Evolutionary conservation across 2,797 vertebrate genomes (phyloP), one percentile per base, ranked within the genome.

Genomic region (Acanthurus lineatus): DNA sequence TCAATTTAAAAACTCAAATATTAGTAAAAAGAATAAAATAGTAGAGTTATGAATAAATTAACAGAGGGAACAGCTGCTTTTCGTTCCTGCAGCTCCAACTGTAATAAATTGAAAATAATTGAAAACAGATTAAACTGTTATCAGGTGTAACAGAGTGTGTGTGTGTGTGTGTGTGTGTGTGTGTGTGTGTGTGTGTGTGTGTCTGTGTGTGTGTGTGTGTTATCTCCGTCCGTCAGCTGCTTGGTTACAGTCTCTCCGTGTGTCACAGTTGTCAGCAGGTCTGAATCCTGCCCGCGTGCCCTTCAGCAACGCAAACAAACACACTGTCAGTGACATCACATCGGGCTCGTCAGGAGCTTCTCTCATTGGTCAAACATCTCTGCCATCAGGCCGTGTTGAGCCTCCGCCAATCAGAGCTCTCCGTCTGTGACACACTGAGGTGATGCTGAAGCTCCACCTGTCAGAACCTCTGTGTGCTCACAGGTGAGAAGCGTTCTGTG

Each of bases 61-160:
- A 0, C 5, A 6, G 22, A 1, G 9, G 9, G 44, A 69, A 52
- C 42, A 51, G 49, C 49, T 15, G 42, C 3, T 1, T 11, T 47
- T 6, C 25, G 2, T 1, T n/a, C 19, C 56, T 69, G 48, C 72
- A 49, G 49, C 62, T 40, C 17, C 20, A 53, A 60, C 35, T 58
- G 73, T 58, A 54, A 77, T 2, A 53, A 77, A 79, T 42, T 3
- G 14, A 25, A 72, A 63, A 73, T 72, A 65, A 86, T 58, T 73
- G 47, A 52, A 66, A 76, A 70, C 44, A 70, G 70, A 86, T 78
- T 45, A 49, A 78, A 76, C 20, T 71, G 48, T 76, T 81, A 81
- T 84, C 68, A 76, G 77, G 28, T 56, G 22, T 9, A 73, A n/a
- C 51, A 76, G 54, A 17, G 63, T 54, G 76, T 44, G 42, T 58